A percentile compares a stretch with the other conserved stretches of the same genome.
These are phyloP conservation scores for Catocala fraxini DNA, from an alignment of 2,888 invertebrate species.

Conservation along the genomic window DNA sequence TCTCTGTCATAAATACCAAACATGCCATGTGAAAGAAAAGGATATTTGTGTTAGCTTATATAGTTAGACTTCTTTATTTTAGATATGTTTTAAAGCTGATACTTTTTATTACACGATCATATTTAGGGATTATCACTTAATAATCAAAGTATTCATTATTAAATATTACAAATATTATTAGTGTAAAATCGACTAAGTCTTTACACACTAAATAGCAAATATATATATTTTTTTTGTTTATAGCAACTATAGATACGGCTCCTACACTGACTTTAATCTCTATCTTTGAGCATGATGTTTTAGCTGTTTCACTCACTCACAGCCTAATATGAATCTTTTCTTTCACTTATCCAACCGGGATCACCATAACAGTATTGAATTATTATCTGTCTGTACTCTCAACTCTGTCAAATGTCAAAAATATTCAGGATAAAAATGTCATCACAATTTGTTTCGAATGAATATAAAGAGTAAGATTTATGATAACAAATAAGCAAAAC, in stretches of 20 bases:
- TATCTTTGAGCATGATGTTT: neutral
- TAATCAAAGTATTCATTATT: too few species aligned
- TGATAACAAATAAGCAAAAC: constrained; percentile 8
- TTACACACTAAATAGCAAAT: too few species aligned
- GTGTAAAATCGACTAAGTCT: too few species aligned
- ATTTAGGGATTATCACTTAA: too few species aligned
- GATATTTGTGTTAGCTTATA: constrained; percentile 18
- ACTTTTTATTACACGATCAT: too few species aligned
- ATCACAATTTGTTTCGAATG: constrained; percentile 25
- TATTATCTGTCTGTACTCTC: neutral
- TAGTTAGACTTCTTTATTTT: too few species aligned
- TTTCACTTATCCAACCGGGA: neutral
- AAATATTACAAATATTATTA: too few species aligned
- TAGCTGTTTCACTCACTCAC: neutral
- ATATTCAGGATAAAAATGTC: constrained; percentile 18
- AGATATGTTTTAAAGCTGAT: too few species aligned
- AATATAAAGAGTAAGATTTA: neutral
- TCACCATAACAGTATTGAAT: neutral
- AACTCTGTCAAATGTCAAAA: constrained; percentile 9
- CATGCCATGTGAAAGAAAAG: constrained; percentile 17
- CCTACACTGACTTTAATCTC: too few species aligned
- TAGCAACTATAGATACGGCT: too few species aligned
- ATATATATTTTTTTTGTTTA: too few species aligned
- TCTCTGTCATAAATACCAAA: constrained; percentile 28
- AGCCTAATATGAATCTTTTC: neutral